Percentiles rank a stretch among this genome's conserved stretches.
These are phyloP conservation scores for Epinephelus fuscoguttatus DNA, from an alignment of 2,113 vertebrate genomes.

Conservation along the genomic window DNA sequence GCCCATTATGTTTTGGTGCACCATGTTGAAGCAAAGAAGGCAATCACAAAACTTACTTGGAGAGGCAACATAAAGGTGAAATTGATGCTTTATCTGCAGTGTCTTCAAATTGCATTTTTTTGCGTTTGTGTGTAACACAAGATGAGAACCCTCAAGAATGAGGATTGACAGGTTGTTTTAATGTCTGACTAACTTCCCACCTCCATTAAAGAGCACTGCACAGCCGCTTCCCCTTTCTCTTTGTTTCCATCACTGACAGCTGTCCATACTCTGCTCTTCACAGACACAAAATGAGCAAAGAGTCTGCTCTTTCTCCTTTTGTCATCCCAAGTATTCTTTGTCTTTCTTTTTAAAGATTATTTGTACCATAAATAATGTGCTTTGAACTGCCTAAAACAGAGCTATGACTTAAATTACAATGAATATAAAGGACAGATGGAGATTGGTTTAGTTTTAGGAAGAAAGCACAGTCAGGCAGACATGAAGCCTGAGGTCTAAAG, in stretches of 20 bases:
- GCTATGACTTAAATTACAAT: neutral
- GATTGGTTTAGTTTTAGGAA: neutral
- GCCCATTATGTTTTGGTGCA: neutral
- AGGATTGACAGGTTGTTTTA: neutral
- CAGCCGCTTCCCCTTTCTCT: neutral
- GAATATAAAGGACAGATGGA: neutral
- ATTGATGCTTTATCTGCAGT: no score
- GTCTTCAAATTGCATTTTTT: neutral
- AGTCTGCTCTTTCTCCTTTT: neutral
- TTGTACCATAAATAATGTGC: neutral
- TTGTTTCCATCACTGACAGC: no score
- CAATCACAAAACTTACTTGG: neutral
- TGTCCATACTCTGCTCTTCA: neutral
- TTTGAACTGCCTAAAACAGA: neutral
- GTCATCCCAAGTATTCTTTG: neutral
- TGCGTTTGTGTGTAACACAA: neutral
- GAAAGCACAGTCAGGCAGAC: neutral
- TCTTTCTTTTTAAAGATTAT: neutral
- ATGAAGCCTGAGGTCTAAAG: slow-evolving; percentile 24
- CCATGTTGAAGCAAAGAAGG: neutral
- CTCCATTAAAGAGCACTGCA: neutral
- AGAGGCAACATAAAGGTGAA: neutral
- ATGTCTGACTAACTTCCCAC: neutral
- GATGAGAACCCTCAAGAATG: neutral
- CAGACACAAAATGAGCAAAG: neutral